Evolutionary conservation across 1,140 invertebrate genomes (phyloP).

Genomic region (Leptestheria dahalacensis): DNA sequence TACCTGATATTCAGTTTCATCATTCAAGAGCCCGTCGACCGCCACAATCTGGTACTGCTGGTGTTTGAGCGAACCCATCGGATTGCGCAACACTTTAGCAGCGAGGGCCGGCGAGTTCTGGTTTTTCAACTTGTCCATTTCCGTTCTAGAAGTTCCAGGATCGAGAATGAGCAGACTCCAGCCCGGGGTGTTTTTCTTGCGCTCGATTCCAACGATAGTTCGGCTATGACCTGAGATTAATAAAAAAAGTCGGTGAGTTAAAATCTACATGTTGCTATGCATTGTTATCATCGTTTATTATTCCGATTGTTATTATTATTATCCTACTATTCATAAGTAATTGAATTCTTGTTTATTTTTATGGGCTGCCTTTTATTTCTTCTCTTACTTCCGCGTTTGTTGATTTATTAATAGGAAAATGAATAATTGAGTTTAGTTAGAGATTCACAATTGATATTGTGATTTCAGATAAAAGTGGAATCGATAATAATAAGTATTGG

Average conservation of each 20-base stretch:
- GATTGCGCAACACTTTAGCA: conserved; percentile 55
- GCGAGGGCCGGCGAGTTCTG: conserved; percentile 37
- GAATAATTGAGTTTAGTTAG: too few relatives aligned
- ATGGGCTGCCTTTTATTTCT: too few relatives aligned
- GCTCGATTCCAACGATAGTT: conserved; percentile 75
- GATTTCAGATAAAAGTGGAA: too few relatives aligned
- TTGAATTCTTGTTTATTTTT: too few relatives aligned
- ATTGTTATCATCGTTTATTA: too few relatives aligned
- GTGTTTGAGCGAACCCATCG: conserved; percentile 55
- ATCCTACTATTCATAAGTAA: too few relatives aligned
- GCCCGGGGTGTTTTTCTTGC: conserved; percentile 41
- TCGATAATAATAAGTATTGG: too few relatives aligned
- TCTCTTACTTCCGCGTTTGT: too few relatives aligned
- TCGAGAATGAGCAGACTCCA: conserved; percentile 55
- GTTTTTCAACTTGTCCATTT: conserved; percentile 50
- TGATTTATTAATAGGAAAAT: too few relatives aligned
- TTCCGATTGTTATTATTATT: too few relatives aligned
- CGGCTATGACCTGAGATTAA: conserved; percentile 58
- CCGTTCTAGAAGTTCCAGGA: conserved; percentile 61
- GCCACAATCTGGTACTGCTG: conserved; percentile 74
- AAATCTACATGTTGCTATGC: too few relatives aligned
- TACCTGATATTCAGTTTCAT: background rate
- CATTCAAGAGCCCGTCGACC: conserved; percentile 38
- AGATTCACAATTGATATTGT: too few relatives aligned
- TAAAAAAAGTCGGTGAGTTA: conserved; percentile 4